A percentile compares a stretch with the other conserved stretches of the same genome.
Conservation (phyloP, 2,797 vertebrate genomes). For the Tragelaphus oryx region DNA sequence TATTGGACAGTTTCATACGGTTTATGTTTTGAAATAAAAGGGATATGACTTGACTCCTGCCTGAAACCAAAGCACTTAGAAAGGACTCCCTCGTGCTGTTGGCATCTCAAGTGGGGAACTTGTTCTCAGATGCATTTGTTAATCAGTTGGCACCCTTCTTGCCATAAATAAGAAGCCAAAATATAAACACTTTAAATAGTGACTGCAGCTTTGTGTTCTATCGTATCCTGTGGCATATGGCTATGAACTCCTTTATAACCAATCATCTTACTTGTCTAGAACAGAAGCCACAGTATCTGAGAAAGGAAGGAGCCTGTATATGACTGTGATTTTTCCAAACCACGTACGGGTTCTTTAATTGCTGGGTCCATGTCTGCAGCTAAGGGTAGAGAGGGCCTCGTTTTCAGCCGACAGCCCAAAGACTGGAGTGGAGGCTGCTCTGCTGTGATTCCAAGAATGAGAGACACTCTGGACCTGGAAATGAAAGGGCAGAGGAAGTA, state of each 20-base stretch:
- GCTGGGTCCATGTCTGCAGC: neutral
- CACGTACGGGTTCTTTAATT: neutral
- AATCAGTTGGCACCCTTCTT: neutral
- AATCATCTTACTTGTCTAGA: neutral
- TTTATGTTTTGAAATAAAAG: slow-evolving; percentile 38
- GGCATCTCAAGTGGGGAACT: neutral
- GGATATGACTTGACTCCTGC: slow-evolving; percentile 27
- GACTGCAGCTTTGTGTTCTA: neutral
- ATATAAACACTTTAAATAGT: neutral
- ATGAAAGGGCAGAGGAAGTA: neutral
- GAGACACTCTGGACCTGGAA: neutral
- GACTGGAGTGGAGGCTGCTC: neutral
- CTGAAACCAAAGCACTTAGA: neutral
- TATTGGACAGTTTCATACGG: neutral
- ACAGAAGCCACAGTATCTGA: neutral
- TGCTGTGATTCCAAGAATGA: neutral
- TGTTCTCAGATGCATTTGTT: neutral
- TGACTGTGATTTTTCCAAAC: neutral
- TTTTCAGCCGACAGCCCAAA: neutral
- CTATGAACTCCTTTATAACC: neutral
- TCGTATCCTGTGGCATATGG: neutral
- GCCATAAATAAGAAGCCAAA: neutral
- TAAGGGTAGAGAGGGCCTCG: neutral
- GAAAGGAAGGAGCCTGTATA: neutral
- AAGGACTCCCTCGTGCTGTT: neutral